These are phyloP conservation scores for Apodemus agrarius DNA, from an alignment of 2,797 vertebrate genomes.

Conservation along the genomic window DNA sequence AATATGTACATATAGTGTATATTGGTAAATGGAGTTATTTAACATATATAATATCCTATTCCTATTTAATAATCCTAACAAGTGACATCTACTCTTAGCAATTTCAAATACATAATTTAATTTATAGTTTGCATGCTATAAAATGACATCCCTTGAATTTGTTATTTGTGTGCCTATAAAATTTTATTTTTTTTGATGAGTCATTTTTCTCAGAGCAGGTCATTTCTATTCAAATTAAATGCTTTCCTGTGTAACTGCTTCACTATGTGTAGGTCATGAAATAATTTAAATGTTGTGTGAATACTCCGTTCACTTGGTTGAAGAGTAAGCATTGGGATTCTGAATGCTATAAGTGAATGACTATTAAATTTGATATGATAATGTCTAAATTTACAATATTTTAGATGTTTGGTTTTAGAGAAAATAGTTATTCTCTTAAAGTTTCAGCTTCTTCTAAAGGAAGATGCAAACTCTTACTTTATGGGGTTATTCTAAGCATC, in stretches of 20 bases:
- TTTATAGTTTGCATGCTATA: neutral
- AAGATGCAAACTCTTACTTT: neutral
- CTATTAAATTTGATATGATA: slow-evolving; percentile 5
- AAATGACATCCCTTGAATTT: neutral
- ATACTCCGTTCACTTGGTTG: neutral
- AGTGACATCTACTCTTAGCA: neutral
- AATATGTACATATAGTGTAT: neutral
- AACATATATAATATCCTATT: neutral
- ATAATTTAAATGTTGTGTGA: slow-evolving; percentile 19
- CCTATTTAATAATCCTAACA: neutral
- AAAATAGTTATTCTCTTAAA: slow-evolving; percentile 5
- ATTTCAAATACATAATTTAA: neutral
- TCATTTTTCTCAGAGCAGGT: neutral
- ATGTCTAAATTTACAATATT: slow-evolving; percentile 25
- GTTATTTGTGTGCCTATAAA: neutral
- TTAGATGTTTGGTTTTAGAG: neutral
- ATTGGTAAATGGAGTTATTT: neutral
- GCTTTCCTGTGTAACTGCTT: neutral
- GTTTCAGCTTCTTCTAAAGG: slow-evolving; percentile 5
- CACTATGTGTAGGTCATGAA: neutral
- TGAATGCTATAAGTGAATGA: neutral
- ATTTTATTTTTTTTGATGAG: neutral
- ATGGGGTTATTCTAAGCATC: neutral
- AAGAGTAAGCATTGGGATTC: neutral
- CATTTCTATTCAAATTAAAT: neutral